Conservation (phyloP, 2,797 vertebrate genomes). For the Crotalus adamanteus region DNA sequence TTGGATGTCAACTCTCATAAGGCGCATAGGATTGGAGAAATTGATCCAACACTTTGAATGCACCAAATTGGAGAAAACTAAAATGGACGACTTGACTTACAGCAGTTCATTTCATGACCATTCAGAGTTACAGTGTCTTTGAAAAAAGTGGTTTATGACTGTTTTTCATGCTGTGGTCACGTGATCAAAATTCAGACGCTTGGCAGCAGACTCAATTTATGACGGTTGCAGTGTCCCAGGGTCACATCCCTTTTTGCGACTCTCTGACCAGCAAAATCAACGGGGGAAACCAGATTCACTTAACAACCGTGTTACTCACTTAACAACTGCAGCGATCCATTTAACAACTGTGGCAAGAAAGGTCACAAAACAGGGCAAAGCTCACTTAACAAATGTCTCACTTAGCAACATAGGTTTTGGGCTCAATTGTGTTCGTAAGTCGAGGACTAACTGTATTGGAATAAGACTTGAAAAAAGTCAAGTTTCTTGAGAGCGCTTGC, state of each 20-base stretch:
- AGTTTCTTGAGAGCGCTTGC: not conserved
- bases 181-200: no score
- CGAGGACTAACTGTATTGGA: not conserved
- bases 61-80: not conserved
- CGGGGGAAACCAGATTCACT: not conserved
- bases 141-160: no score
- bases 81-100: not conserved
- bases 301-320: not conserved
- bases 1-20: not conserved
- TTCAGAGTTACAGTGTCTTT: no score
- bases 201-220: no score
- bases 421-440: not conserved
- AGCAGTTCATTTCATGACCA: no score
- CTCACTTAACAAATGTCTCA: not conserved
- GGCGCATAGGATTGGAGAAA: not conserved
- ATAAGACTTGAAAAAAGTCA: not conserved
- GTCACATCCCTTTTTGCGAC: no score
- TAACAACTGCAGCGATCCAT: not conserved
- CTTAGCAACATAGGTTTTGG: not conserved
- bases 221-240: no score
- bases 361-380: not conserved
- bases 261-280: no score
- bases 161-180: no score
- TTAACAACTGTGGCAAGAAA: not conserved
- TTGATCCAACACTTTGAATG: not conserved